These are phyloP conservation scores for Cenopis cana DNA, from an alignment of 2,888 invertebrate species.

Conservation along the genomic window DNA sequence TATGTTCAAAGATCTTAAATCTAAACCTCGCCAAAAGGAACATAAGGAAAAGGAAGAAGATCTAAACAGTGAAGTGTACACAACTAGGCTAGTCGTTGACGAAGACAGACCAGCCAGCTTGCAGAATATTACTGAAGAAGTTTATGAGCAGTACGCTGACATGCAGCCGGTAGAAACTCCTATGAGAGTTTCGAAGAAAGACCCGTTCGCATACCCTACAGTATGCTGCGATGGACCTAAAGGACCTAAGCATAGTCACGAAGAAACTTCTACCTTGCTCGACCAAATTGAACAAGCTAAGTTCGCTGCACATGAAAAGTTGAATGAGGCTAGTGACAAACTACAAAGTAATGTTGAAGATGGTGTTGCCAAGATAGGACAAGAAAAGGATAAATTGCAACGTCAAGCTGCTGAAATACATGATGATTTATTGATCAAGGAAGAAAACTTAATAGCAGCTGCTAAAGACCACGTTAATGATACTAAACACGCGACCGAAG, in stretches of 20 bases:
- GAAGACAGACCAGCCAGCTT: slow-evolving; percentile 65
- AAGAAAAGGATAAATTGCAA: slow-evolving; percentile 71
- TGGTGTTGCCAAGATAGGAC: slow-evolving; percentile 65
- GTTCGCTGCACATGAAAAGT: slow-evolving; percentile 72
- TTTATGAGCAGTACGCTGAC: slow-evolving; percentile 74
- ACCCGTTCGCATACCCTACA: slow-evolving; percentile 73
- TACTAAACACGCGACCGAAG: slow-evolving; percentile 55
- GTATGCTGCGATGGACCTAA: slow-evolving; percentile 73
- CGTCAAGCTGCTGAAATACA: slow-evolving; percentile 61
- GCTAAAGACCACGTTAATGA: slow-evolving; percentile 59
- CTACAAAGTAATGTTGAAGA: slow-evolving; percentile 63
- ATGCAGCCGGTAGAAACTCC: slow-evolving; percentile 81
- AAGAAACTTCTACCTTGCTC: slow-evolving; percentile 74
- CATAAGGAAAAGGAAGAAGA: slow-evolving; percentile 68
- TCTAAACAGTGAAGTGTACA: slow-evolving; percentile 66
- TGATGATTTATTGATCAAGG: slow-evolving; percentile 62
- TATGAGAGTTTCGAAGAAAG: slow-evolving; percentile 58
- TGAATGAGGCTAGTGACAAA: slow-evolving; percentile 65
- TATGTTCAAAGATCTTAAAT: slow-evolving; percentile 77
- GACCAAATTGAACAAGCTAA: slow-evolving; percentile 78
- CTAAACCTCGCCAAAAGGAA: slow-evolving; percentile 68
- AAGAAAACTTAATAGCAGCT: slow-evolving; percentile 58
- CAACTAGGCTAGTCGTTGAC: slow-evolving; percentile 76
- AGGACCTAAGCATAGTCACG: slow-evolving; percentile 74
- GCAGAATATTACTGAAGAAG: slow-evolving; percentile 63